Conservation (phyloP, 2,113 vertebrate genomes). For the Datnioides undecimradiatus region DNA sequence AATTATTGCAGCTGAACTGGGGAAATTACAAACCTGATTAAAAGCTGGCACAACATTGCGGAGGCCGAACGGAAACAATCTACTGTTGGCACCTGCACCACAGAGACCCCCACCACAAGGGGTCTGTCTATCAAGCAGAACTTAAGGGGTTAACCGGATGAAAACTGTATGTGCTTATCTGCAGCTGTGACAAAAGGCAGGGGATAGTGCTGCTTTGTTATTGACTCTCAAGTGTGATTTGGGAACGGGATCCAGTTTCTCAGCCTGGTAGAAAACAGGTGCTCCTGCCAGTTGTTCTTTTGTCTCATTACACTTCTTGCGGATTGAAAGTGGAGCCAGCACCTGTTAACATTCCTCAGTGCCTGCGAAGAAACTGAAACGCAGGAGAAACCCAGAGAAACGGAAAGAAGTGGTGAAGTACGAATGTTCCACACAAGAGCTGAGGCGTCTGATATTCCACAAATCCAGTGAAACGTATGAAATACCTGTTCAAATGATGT, state of each 20-base stretch:
- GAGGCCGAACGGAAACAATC: no score
- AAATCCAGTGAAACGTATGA: neutral
- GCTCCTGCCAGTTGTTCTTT: conserved; percentile 75
- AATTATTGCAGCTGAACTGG: no score
- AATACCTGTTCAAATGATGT: neutral
- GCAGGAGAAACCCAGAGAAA: neutral
- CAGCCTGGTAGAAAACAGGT: conserved; percentile 72
- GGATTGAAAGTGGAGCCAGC: conserved; percentile 61
- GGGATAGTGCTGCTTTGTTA: conserved; percentile 39
- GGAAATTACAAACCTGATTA: no score
- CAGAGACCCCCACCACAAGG: no score
- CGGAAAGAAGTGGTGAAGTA: conserved; percentile 26
- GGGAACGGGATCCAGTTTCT: conserved; percentile 65
- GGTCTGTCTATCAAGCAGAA: conserved; percentile 10
- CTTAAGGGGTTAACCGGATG: conserved; percentile 32
- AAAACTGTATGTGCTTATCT: conserved; percentile 24
- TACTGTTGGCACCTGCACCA: no score
- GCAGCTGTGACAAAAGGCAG: conserved; percentile 31
- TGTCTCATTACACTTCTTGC: conserved; percentile 33
- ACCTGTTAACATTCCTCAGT: conserved; percentile 74
- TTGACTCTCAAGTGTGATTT: conserved; percentile 43
- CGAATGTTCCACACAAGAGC: conserved; percentile 13
- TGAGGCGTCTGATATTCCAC: neutral
- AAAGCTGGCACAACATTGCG: no score
- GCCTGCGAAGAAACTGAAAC: conserved; percentile 28